These are phyloP conservation scores for Oceanodroma tethys DNA, from an alignment of 2,113 vertebrate species.

Conservation along the genomic window DNA sequence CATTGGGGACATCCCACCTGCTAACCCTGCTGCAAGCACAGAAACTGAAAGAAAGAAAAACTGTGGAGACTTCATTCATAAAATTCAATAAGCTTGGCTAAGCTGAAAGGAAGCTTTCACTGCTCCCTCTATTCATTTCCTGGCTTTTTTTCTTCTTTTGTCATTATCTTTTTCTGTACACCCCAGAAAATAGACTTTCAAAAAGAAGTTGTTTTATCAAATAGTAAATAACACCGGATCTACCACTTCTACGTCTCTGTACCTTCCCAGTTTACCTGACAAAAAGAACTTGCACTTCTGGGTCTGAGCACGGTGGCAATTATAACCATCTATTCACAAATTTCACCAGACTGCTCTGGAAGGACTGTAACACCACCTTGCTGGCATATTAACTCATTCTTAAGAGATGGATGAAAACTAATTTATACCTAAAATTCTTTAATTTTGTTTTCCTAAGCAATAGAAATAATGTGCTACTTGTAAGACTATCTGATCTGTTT, in stretches of 20 bases:
- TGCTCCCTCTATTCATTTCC: neutral
- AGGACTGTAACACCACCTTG: neutral
- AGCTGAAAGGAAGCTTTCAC: slow-evolving; percentile 48
- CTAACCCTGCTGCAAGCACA: neutral
- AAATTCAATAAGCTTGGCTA: slow-evolving; percentile 39
- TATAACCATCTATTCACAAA: neutral
- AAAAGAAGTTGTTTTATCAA: neutral
- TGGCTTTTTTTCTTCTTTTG: neutral
- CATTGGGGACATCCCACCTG: neutral
- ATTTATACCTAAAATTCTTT: neutral
- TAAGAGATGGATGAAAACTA: neutral
- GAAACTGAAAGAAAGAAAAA: neutral
- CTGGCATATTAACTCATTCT: neutral
- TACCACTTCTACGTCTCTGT: neutral
- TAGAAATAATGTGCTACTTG: neutral
- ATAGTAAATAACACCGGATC: neutral
- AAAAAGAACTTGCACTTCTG: neutral
- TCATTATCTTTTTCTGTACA: neutral
- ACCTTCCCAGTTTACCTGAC: neutral
- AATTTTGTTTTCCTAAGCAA: neutral
- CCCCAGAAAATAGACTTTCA: neutral
- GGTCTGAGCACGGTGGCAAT: neutral
- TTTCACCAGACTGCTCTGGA: neutral
- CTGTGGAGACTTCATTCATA: slow-evolving; percentile 26
- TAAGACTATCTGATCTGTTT: neutral